phyloP scores from a whole-genome alignment of 2,113 vertebrate genomes.

The Pardalotus punctatus region DNA sequence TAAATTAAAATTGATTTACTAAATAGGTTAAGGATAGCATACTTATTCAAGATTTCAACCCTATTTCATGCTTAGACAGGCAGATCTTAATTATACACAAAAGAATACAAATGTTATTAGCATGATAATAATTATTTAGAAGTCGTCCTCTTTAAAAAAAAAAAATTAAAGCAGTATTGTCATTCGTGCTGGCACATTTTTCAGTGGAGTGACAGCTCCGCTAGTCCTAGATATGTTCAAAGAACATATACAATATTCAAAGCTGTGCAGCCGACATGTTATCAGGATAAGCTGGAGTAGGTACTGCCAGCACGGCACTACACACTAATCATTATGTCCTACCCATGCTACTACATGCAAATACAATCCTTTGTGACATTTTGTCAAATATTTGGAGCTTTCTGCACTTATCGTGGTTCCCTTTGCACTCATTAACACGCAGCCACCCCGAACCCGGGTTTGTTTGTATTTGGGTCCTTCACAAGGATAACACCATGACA shows the following conservation, averaged over 20 bases:
- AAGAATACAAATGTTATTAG: slow-evolving; percentile 86
- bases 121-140: slow-evolving; percentile 86
- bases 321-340: slow-evolving; percentile 82
- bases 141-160: slow-evolving; percentile 71
- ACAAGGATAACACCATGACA: slow-evolving; percentile 39
- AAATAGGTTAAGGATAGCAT: slow-evolving; percentile 80
- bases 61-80: slow-evolving; percentile 85
- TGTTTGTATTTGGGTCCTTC: slow-evolving; percentile 49
- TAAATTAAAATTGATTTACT: slow-evolving; percentile 81
- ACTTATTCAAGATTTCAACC: slow-evolving; percentile 78
- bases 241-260: slow-evolving; percentile 82
- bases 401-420: slow-evolving; percentile 62
- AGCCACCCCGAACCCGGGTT: slow-evolving; percentile 49
- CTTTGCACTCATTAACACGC: slow-evolving; percentile 67
- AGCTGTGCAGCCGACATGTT: slow-evolving; percentile 78
- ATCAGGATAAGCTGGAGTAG: slow-evolving; percentile 76
- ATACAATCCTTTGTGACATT: slow-evolving; percentile 83
- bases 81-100: slow-evolving; percentile 85
- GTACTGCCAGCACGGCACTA: slow-evolving; percentile 69
- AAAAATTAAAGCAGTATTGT: slow-evolving; percentile 75
- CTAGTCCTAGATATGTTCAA: slow-evolving; percentile 80
- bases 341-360: slow-evolving; percentile 77
- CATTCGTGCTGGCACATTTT: slow-evolving; percentile 75
- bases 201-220: slow-evolving; percentile 75
- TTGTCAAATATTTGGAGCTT: slow-evolving; percentile 82